These are phyloP conservation scores for Pseudorhiza aurosa DNA, from an alignment of 30 jellyfish, hydroid and myxozoan species.

Conservation along the genomic window DNA sequence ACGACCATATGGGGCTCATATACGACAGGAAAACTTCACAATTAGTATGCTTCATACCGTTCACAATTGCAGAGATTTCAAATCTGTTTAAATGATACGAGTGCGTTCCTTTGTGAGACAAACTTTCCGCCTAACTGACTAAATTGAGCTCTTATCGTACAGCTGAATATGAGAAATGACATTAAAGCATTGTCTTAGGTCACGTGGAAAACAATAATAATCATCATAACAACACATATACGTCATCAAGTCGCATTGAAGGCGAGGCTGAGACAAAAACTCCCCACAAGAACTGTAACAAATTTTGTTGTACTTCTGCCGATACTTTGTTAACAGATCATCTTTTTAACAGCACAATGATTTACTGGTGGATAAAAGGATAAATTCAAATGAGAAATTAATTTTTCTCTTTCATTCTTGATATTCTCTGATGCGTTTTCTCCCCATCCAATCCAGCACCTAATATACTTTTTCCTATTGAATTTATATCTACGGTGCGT, in stretches of 20 bases:
- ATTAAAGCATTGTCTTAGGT: constrained; percentile 38
- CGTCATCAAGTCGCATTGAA: not conserved
- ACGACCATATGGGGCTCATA: not conserved
- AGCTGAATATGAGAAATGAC: constrained; percentile 19
- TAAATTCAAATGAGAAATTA: too few relatives aligned
- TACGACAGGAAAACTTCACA: not conserved
- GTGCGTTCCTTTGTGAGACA: not conserved
- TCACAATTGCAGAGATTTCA: not conserved
- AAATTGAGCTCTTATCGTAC: not conserved
- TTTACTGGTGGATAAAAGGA: too few relatives aligned
- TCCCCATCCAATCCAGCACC: too few relatives aligned
- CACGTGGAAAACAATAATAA: constrained; percentile 38
- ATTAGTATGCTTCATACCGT: not conserved
- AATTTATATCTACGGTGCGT: too few relatives aligned
- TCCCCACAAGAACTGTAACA: too few relatives aligned
- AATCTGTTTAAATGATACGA: not conserved
- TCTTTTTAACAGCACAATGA: too few relatives aligned
- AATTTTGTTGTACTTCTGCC: too few relatives aligned
- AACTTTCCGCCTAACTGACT: not conserved
- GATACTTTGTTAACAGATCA: too few relatives aligned
- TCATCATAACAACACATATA: constrained; percentile 11
- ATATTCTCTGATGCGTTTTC: too few relatives aligned
- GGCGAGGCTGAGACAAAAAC: not conserved
- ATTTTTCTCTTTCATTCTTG: too few relatives aligned
- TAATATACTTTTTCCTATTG: too few relatives aligned